Percentiles rank a stretch among this genome's conserved stretches.
These are phyloP conservation scores for Calypte anna DNA, from an alignment of 2,113 vertebrate genomes.

Conservation along the genomic window DNA sequence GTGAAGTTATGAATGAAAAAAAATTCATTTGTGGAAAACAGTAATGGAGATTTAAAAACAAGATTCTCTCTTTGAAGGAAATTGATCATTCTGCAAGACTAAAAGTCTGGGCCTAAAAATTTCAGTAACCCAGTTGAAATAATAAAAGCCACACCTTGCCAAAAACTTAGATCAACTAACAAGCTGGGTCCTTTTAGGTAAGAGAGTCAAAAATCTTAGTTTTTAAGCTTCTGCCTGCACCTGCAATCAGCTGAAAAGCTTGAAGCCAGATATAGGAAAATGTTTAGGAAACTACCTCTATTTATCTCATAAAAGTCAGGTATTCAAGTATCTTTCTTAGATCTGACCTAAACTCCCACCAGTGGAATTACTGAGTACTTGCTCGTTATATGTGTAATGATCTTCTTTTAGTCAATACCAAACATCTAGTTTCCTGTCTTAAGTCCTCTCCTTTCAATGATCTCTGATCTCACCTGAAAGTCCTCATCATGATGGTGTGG, in stretches of 20 bases:
- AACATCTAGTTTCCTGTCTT: neutral
- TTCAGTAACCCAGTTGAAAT: neutral
- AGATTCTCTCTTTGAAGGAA: neutral
- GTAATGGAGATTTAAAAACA: neutral
- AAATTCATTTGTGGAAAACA: neutral
- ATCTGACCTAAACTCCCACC: neutral
- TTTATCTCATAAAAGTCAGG: neutral
- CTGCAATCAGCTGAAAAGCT: neutral
- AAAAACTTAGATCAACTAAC: neutral
- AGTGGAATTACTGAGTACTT: neutral
- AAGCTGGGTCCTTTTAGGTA: neutral
- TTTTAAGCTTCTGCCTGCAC: neutral
- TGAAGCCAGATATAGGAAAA: neutral
- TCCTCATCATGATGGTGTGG: accelerated
- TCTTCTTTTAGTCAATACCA: neutral
- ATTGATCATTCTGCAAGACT: neutral
- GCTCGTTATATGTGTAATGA: neutral
- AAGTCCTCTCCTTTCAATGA: neutral
- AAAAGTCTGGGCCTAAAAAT: neutral
- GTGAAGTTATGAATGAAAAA: neutral
- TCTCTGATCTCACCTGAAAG: neutral
- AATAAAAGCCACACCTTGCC: neutral
- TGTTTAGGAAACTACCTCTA: neutral
- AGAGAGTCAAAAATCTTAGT: neutral
- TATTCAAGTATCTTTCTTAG: neutral